These are phyloP conservation scores for Pollenia griseotomentosa DNA, from an alignment of 2,888 invertebrate species.

Conservation along the genomic window DNA sequence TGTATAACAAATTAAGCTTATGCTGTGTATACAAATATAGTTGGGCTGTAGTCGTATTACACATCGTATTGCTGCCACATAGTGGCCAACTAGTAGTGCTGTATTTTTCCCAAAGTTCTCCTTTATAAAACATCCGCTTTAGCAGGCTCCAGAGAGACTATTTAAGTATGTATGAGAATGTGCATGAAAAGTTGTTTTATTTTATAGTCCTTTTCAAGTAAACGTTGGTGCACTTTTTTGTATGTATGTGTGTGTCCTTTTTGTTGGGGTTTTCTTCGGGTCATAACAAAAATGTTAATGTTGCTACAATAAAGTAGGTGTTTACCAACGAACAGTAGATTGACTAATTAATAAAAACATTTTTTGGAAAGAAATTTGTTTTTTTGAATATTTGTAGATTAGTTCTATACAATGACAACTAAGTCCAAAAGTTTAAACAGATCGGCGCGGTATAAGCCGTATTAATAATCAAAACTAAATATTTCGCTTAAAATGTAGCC, in stretches of 20 bases:
- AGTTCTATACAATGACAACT: too few relatives aligned
- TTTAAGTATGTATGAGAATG: constrained; percentile 56
- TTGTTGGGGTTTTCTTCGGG: background rate
- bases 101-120: constrained; percentile 54
- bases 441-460: too few relatives aligned
- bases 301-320: background rate
- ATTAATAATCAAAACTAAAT: too few relatives aligned
- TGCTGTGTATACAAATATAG: constrained; percentile 4
- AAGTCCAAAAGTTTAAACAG: too few relatives aligned
- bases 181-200: constrained; percentile 53
- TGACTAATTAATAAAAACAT: background rate
- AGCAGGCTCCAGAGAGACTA: constrained; percentile 45
- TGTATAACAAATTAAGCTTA: too few relatives aligned
- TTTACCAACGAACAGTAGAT: background rate
- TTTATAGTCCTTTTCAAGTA: constrained; percentile 23
- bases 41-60: background rate
- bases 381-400: too few relatives aligned
- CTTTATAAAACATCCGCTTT: constrained; percentile 64
- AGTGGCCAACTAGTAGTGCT: background rate
- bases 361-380: background rate
- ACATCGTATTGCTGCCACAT: background rate
- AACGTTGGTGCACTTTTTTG: background rate
- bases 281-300: background rate
- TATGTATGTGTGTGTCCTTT: background rate
- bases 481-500: too few relatives aligned